phyloP scores from a whole-genome alignment of 2,888 invertebrate species.

The Chrysotoxum bicinctum region DNA sequence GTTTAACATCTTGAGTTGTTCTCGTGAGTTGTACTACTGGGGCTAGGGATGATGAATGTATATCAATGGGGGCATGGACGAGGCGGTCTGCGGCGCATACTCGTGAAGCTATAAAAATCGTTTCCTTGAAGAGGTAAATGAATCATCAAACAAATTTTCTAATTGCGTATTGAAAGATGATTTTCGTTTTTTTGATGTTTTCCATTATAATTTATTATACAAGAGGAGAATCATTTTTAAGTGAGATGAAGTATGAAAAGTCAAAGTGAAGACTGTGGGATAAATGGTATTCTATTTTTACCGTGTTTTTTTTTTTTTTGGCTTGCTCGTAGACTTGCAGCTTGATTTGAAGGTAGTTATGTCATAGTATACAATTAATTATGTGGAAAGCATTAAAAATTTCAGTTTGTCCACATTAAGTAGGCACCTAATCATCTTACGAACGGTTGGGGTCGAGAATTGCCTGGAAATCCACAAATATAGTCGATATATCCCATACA shows the following conservation, averaged over 20 bases:
- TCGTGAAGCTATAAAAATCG: slow-evolving; percentile 57
- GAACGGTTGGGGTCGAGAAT: too few species aligned
- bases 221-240: slow-evolving; percentile 11
- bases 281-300: not conserved
- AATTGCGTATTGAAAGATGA: slow-evolving; percentile 59
- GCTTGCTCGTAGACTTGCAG: too few species aligned
- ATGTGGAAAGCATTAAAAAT: too few species aligned
- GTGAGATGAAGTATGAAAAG: not conserved
- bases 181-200: slow-evolving; percentile 59
- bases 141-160: slow-evolving; percentile 60
- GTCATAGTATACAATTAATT: too few species aligned
- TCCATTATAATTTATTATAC: slow-evolving; percentile 30
- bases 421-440: too few species aligned
- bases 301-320: too few species aligned
- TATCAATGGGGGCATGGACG: slow-evolving; percentile 13
- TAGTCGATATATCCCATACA: too few species aligned
- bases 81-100: slow-evolving; percentile 44
- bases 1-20: slow-evolving; percentile 33
- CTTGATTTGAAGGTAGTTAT: too few species aligned
- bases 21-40: not conserved
- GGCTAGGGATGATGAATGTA: not conserved
- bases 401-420: too few species aligned
- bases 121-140: slow-evolving; percentile 58
- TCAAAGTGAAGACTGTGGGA: not conserved
- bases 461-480: too few species aligned